Evolutionary conservation across 2,888 invertebrate species (phyloP), one percentile per base, ranked within the genome.

Genomic region (Pandemis corylana): DNA sequence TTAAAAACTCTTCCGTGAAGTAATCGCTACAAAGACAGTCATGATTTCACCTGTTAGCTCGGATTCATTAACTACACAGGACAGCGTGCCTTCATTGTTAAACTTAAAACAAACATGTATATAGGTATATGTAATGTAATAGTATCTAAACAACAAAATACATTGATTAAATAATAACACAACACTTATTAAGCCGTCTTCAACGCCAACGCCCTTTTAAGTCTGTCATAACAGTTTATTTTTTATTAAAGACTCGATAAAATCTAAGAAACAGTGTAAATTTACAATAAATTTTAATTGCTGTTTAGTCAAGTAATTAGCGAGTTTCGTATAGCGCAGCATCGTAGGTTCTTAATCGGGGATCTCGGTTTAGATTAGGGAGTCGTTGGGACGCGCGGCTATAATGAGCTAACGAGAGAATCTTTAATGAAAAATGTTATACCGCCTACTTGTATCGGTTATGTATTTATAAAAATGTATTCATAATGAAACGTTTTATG

Each of bases 401-500:
- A 67, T 67, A 42, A 44, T 44, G 56, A 72, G 66, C 36, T 67
- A 15, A 53, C 49, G 53, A 67, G 67, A 53, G 36, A 53, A 72
- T 72, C 63, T 72, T 67, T 63, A 72, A 72, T 72, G 68, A 72
- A 42, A 36, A 62, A 72, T 72, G 68, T 44, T 12, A 56, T 20
- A 13, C 53, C 4, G 13, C 56, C 5, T 42, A n/a, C 28, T n/a
- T 20, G 13, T 36, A n/a, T 51, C 62, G 62, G 53, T 46, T 72
- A 63, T 68, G 20, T 49, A 65, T 46, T 63, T 51, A 63, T 36
- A 36, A 36, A 36, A 36, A 63, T 56, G 10, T 49, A 65, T 46
- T 63, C 42, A 63, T 44, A 15, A 61, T 15, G 5, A 62, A 61
- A 61, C 53, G 44, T 44, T 44, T 68, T 7, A 68, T 12, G 20